Evolutionary conservation across 1,140 invertebrate genomes (phyloP), one percentile per base, ranked within the genome.

Genomic region (Pseudomyrmex concolor): DNA sequence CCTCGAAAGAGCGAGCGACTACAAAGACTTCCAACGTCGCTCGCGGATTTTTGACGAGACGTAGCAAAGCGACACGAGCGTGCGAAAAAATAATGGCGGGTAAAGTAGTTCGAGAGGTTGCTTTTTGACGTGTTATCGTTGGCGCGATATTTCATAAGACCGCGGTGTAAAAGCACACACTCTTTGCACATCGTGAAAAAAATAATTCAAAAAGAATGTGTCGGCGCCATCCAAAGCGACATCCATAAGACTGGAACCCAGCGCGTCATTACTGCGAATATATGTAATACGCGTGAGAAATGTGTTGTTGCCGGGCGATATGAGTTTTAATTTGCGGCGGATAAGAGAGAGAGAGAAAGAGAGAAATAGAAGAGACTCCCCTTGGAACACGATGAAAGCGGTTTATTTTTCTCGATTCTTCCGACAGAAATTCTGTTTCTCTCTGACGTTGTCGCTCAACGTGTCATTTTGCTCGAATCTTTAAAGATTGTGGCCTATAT

Each of bases 71-170:
- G 34, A 25, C 55, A 12, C 63, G 13, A 13, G 74, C 17, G 54
- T 17, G 66, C 19, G 22, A 5, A 54, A n/a, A 50, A 71, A 80
- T 80, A 80, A 80, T 68, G 54, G 22, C 4, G 43, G 43, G 17
- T 50, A 13, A 68, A 43, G 22, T 80, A 25, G 22, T 80, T 78
- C 43, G 51, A 78, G 74, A 13, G 2, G 45, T 19, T 48, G 55
- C 63, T 80, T 66, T 71, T 80, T 50, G 54, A 59, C 54, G 76
- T 59, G 64, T 78, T 78, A 78, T 78, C 64, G 76, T 48, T 15
- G 66, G 54, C 68, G 76, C 76, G 64, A n/a, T 57, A 45, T 78
- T 70, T 78, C 70, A 70, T 59, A 19, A 54, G 43, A 78, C 68
- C 57, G 51, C 76, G 54, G 19, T 12, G 48, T 77, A 66, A 34